These are phyloP conservation scores for Pyrrhosoma nymphula DNA, from an alignment of 2,888 invertebrate genomes.

Conservation along the genomic window DNA sequence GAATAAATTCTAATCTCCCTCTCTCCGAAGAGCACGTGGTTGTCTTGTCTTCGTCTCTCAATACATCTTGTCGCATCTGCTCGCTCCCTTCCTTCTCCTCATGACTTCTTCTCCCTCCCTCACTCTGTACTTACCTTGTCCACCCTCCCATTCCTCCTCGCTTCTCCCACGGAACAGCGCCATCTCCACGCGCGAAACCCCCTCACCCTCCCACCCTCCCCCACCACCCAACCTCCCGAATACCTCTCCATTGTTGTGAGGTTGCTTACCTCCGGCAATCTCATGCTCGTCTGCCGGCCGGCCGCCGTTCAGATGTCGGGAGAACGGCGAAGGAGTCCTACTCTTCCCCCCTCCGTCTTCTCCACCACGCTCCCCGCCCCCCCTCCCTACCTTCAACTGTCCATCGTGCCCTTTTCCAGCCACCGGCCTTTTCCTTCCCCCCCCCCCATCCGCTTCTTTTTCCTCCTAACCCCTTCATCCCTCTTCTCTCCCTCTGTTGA, in stretches of 20 bases:
- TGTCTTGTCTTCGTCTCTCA: background rate
- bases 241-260: conserved; percentile 63
- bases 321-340: background rate
- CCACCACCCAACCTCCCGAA: background rate
- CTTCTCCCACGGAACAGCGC: background rate
- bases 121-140: background rate
- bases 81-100: background rate
- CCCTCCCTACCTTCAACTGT: background rate
- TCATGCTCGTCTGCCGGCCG: background rate
- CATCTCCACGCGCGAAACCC: background rate
- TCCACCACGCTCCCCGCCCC: background rate
- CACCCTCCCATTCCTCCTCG: background rate
- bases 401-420: background rate
- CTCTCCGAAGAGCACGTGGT: conserved; percentile 51
- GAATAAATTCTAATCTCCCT: background rate
- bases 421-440: background rate
- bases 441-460: background rate
- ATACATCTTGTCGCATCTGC: conserved; percentile 5
- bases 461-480: too few relatives aligned
- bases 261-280: conserved; percentile 60
- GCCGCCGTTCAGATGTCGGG: conserved; percentile 52
- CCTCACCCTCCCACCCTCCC: background rate
- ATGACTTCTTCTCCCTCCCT: background rate
- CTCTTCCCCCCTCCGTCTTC: background rate
- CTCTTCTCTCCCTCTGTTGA: too few relatives aligned